A percentile compares a stretch with the other conserved stretches of the same genome.
These are phyloP conservation scores for Bacillus rossius DNA, from an alignment of 1,140 invertebrate genomes.

Conservation along the genomic window DNA sequence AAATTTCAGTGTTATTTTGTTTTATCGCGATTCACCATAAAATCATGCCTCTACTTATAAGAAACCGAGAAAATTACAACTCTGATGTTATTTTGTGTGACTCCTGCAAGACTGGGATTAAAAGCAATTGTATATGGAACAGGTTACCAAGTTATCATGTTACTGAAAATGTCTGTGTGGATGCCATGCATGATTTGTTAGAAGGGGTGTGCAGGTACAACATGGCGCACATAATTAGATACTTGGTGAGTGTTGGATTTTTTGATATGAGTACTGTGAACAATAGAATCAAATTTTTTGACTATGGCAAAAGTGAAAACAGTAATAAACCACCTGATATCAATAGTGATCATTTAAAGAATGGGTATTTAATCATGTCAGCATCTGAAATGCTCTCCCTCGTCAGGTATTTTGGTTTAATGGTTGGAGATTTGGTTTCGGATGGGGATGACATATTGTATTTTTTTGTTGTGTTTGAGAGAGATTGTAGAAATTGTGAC, in stretches of 20 bases:
- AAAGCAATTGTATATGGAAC: conserved; percentile 19
- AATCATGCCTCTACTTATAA: too few species aligned
- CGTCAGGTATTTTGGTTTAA: conserved; percentile 21
- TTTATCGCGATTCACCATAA: too few species aligned
- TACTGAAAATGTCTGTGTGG: conserved; percentile 23
- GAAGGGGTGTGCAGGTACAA: conserved; percentile 30
- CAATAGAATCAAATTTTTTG: conserved; percentile 19
- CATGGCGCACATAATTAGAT: conserved; percentile 21
- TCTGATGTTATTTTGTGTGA: conserved; percentile 15
- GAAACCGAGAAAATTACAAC: conserved; percentile 20
- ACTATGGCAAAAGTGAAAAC: conserved; percentile 23
- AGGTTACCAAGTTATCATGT: conserved; percentile 27
- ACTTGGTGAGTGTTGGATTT: conserved; percentile 24
- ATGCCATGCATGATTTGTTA: conserved; percentile 33
- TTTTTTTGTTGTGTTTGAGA: conserved; percentile 24
- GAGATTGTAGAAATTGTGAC: conserved; percentile 25
- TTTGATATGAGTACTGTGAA: conserved; percentile 30
- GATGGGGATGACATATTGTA: conserved; percentile 22
- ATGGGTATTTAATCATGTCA: conserved; percentile 23
- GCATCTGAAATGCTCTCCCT: conserved; percentile 30
- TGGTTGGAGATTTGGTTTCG: conserved; percentile 26
- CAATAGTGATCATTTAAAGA: conserved; percentile 17
- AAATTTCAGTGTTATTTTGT: too few species aligned
- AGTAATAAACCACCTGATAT: conserved; percentile 26
- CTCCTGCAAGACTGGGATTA: conserved; percentile 14